phyloP scores from a whole-genome alignment of 2,888 invertebrate genomes.

The Lycia hirtaria region DNA sequence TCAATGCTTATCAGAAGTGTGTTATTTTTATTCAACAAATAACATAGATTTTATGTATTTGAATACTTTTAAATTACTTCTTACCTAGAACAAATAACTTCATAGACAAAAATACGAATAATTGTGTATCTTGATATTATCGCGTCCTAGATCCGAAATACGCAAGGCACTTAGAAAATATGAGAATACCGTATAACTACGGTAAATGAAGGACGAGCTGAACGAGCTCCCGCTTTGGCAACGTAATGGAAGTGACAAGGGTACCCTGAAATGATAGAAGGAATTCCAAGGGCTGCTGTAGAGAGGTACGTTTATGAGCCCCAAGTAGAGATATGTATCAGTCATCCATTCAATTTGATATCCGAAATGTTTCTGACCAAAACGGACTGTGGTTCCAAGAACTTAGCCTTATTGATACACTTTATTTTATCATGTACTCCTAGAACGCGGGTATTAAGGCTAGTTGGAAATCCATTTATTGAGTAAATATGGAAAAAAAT shows the following conservation, averaged over 20 bases:
- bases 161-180: conserved; percentile 73
- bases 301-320: conserved; percentile 71
- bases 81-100: no score
- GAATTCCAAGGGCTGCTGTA: conserved; percentile 70
- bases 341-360: conserved; percentile 58
- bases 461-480: neutral
- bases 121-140: conserved; percentile 1
- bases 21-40: no score
- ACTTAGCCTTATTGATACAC: conserved; percentile 24
- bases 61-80: no score
- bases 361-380: conserved; percentile 48
- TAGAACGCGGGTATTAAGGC: neutral
- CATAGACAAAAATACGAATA: no score
- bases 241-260: conserved; percentile 83
- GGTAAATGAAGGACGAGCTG: conserved; percentile 76
- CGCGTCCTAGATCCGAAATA: conserved; percentile 51
- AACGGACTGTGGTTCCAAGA: conserved; percentile 33
- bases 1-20: no score
- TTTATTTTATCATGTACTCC: neutral
- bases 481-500: conserved; percentile 1
- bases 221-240: conserved; percentile 66
- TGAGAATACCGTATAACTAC: conserved; percentile 77
- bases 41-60: no score
- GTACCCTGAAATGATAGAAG: conserved; percentile 78
- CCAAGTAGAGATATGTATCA: conserved; percentile 65